phyloP scores from a whole-genome alignment of 2,797 vertebrate species.

The Argentina silus region DNA sequence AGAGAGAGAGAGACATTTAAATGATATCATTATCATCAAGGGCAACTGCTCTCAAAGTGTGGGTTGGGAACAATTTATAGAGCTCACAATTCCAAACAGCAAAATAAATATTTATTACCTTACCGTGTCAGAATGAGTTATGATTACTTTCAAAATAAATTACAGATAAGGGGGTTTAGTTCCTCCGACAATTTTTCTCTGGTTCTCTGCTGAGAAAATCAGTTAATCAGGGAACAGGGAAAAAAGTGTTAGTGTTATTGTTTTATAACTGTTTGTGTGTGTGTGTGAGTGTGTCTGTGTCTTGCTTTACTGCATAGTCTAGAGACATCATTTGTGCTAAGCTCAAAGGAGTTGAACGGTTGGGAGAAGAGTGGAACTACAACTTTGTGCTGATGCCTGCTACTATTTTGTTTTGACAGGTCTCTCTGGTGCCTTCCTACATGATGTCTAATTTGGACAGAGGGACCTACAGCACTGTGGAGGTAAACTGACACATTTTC shows the following conservation, averaged over 20 bases:
- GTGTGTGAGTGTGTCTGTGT: conserved; percentile 28
- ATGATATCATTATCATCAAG: conserved; percentile 71
- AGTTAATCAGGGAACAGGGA: conserved; percentile 53
- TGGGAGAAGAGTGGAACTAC: conserved; percentile 58
- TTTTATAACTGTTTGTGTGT: conserved; percentile 49
- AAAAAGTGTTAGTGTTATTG: conserved; percentile 50
- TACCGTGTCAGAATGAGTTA: conserved; percentile 50
- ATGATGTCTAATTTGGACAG: conserved; percentile 62
- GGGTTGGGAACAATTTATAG: conserved; percentile 55
- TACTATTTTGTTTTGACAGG: conserved; percentile 70
- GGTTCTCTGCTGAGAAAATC: conserved; percentile 60
- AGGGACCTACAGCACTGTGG: conserved; percentile 58
- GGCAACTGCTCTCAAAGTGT: conserved; percentile 53
- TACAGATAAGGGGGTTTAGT: conserved; percentile 55
- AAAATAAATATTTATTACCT: conserved; percentile 69
- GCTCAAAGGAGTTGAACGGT: conserved; percentile 64
- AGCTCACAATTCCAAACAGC: conserved; percentile 62
- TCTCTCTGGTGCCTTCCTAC: conserved; percentile 62
- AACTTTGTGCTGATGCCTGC: conserved; percentile 73
- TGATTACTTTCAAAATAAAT: conserved; percentile 66
- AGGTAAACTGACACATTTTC: conserved; percentile 62
- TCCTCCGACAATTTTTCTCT: conserved; percentile 32
- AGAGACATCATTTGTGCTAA: conserved; percentile 70
- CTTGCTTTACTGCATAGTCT: conserved; percentile 37
- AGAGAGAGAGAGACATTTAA: conserved; percentile 58